Percentiles rank a stretch among this genome's conserved stretches.
These are phyloP conservation scores for Aproaerema taeniolella DNA, from an alignment of 2,888 invertebrate species.

Conservation along the genomic window DNA sequence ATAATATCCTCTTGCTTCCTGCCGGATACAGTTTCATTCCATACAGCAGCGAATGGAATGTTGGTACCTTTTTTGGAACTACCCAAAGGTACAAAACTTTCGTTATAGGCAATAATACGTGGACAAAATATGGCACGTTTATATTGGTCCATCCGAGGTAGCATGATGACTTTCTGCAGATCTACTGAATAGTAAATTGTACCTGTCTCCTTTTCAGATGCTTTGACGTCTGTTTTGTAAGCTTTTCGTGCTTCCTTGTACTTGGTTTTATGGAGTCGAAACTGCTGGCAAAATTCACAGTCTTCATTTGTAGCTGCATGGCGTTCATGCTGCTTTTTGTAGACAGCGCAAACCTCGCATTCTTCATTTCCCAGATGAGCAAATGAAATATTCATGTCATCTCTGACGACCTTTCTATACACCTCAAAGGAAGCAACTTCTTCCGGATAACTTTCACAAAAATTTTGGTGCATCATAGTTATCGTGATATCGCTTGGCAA, in stretches of 20 bases:
- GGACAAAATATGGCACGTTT: slow-evolving; percentile 21
- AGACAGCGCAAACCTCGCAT: neutral
- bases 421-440: neutral
- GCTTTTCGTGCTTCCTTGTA: neutral
- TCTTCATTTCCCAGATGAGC: neutral
- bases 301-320: too few relatives aligned
- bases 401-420: neutral
- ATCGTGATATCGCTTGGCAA: slow-evolving; percentile 13
- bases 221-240: too few relatives aligned
- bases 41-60: slow-evolving; percentile 12
- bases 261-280: neutral
- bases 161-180: slow-evolving; percentile 22
- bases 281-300: too few relatives aligned
- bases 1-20: slow-evolving; percentile 16
- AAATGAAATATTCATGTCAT: neutral
- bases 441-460: neutral
- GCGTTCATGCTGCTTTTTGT: neutral
- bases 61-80: too few relatives aligned
- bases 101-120: slow-evolving; percentile 21
- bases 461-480: slow-evolving; percentile 2
- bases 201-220: neutral
- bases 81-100: slow-evolving; percentile 19
- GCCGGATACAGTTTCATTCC: slow-evolving; percentile 16
- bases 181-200: slow-evolving; percentile 13
- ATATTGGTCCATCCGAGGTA: slow-evolving; percentile 19